A percentile compares a stretch with the other conserved stretches of the same genome.
phyloP scores from a whole-genome alignment of 2,797 vertebrate genomes.

The Odontamblyopus rebecca region DNA sequence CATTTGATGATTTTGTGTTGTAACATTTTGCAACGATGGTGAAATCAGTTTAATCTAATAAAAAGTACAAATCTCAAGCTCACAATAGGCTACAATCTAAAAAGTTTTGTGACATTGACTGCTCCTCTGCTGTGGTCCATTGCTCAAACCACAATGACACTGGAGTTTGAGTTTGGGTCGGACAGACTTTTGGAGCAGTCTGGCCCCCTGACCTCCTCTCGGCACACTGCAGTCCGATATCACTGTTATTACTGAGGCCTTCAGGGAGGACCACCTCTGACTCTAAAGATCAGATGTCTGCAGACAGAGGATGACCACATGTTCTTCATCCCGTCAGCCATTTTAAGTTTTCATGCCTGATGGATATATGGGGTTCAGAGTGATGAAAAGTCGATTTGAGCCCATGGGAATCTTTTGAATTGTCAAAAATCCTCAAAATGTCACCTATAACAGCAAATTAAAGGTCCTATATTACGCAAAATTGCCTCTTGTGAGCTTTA shows the following conservation, averaged over 20 bases:
- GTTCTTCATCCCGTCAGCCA: constrained; percentile 4
- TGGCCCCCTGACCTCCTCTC: not conserved
- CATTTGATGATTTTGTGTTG: no score
- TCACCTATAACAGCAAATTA: no score
- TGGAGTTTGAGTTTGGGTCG: not conserved
- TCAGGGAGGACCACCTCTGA: constrained; percentile 7
- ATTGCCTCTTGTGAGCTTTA: no score
- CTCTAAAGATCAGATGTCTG: constrained; percentile 2
- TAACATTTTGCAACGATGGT: not conserved
- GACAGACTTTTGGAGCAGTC: not conserved
- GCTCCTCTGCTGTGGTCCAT: not conserved
- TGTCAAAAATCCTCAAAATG: not conserved
- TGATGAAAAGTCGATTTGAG: no score
- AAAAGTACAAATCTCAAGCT: not conserved
- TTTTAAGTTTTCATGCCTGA: constrained; percentile 20
- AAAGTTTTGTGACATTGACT: not conserved
- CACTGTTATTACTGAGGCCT: constrained; percentile 7
- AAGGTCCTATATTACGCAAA: no score
- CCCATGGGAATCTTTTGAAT: not conserved
- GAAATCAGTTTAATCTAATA: not conserved
- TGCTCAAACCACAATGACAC: constrained; percentile 1
- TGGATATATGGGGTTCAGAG: not conserved
- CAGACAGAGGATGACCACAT: constrained; percentile 3
- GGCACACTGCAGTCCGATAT: not conserved
- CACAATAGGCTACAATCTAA: not conserved